Evolutionary conservation across 2,113 vertebrate genomes (phyloP).

Genomic region (Podarcis cretensis): DNA sequence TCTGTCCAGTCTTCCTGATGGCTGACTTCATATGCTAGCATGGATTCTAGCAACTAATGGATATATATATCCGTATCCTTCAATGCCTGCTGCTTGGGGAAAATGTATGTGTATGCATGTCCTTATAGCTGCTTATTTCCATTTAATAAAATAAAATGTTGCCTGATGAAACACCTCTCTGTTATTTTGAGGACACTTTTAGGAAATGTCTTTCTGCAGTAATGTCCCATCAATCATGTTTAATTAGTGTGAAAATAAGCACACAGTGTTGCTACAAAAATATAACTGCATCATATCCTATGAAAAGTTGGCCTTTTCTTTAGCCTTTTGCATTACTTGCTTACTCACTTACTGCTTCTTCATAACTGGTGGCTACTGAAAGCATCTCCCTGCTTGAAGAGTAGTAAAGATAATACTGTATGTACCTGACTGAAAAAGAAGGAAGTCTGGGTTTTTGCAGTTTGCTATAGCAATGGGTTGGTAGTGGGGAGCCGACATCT

Average conservation of each 20-base stretch:
- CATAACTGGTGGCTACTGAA: background rate
- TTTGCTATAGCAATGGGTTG: background rate
- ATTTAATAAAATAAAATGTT: background rate
- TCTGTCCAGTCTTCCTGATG: background rate
- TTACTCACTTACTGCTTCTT: background rate
- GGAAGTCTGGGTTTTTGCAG: background rate
- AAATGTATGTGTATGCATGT: background rate
- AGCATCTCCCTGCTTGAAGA: too few relatives aligned
- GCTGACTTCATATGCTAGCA: fast-evolving
- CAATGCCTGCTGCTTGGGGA: background rate
- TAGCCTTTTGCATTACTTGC: background rate
- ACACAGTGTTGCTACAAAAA: background rate
- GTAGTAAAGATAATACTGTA: background rate
- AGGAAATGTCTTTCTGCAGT: background rate
- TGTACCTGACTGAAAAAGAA: background rate
- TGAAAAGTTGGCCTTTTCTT: background rate
- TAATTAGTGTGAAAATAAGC: background rate
- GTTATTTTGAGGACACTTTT: background rate
- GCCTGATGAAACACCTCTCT: background rate
- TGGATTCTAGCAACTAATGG: constrained; percentile 6
- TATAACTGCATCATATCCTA: too few relatives aligned
- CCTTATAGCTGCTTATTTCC: background rate
- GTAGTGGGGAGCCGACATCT: too few relatives aligned
- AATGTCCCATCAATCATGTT: background rate
- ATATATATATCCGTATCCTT: background rate